These are phyloP conservation scores for Paedocypris sp. DNA, from an alignment of 2,113 vertebrate genomes.

Conservation along the genomic window DNA sequence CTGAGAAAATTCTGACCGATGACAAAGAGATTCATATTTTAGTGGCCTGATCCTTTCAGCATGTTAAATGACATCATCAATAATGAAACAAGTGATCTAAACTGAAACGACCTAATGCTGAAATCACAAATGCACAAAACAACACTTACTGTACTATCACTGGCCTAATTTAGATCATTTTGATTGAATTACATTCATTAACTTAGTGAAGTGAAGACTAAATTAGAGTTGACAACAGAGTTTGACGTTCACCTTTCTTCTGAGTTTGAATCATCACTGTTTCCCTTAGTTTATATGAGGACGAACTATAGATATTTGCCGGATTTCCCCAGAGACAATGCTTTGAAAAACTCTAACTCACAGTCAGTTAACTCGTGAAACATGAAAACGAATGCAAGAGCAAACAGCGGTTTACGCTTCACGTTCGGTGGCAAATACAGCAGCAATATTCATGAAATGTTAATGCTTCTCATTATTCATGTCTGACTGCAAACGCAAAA, in stretches of 20 bases:
- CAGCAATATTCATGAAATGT: no score
- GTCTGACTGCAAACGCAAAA: no score
- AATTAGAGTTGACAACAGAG: neutral
- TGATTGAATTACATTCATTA: no score
- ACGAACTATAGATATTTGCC: neutral
- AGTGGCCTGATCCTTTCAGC: neutral
- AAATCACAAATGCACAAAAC: neutral
- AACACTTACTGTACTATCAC: neutral
- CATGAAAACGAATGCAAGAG: no score
- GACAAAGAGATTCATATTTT: neutral
- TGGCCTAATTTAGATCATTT: no score
- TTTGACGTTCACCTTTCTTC: slow-evolving; percentile 1
- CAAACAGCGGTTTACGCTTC: no score
- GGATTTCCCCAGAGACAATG: neutral
- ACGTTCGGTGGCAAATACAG: no score
- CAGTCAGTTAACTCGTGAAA: neutral
- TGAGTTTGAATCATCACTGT: slow-evolving; percentile 18
- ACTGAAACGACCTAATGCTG: neutral
- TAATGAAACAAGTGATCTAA: neutral
- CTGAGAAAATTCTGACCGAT: neutral
- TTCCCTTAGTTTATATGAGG: neutral
- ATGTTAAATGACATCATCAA: slow-evolving; percentile 4
- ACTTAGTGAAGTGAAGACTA: slow-evolving; percentile 9
- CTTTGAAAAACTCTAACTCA: neutral
- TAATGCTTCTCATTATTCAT: no score